A percentile compares a stretch with the other conserved stretches of the same genome.
Conservation (phyloP, 64 coral and sea anemone species). For the Orbicella faveolata region DNA sequence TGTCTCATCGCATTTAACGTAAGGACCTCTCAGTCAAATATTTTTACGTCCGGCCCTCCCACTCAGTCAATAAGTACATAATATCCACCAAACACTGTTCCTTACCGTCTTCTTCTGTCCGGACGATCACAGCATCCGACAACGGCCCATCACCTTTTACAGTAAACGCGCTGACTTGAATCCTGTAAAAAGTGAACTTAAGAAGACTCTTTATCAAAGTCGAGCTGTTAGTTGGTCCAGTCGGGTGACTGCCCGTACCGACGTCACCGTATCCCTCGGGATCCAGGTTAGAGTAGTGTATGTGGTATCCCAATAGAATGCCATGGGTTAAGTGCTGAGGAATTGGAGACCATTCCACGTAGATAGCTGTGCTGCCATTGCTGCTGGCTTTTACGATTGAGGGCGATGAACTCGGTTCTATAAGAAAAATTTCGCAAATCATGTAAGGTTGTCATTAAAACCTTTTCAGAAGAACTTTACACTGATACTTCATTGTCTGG, state of each 20-base stretch:
- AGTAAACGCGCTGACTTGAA: conserved; percentile 72
- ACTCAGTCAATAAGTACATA: background rate
- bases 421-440: background rate
- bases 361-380: conserved; percentile 35
- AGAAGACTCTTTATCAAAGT: conserved; percentile 36
- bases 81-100: background rate
- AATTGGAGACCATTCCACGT: conserved; percentile 47
- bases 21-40: too few relatives aligned
- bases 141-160: conserved; percentile 55
- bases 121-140: conserved; percentile 35
- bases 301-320: conserved; percentile 38
- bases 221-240: conserved; percentile 8
- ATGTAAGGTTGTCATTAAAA: background rate
- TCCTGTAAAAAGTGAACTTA: conserved; percentile 63
- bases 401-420: conserved; percentile 36
- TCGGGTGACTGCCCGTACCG: background rate
- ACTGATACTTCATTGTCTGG: too few relatives aligned
- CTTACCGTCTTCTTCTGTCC: conserved; percentile 79
- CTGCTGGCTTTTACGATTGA: conserved; percentile 8
- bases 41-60: background rate
- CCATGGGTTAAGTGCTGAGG: conserved; percentile 26
- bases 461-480: too few relatives aligned
- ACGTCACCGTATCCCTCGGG: conserved; percentile 21
- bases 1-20: too few relatives aligned
- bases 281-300: conserved; percentile 26